These are phyloP conservation scores for Acyrthosiphon pisum DNA, from an alignment of 1,140 invertebrate genomes.

Conservation along the genomic window DNA sequence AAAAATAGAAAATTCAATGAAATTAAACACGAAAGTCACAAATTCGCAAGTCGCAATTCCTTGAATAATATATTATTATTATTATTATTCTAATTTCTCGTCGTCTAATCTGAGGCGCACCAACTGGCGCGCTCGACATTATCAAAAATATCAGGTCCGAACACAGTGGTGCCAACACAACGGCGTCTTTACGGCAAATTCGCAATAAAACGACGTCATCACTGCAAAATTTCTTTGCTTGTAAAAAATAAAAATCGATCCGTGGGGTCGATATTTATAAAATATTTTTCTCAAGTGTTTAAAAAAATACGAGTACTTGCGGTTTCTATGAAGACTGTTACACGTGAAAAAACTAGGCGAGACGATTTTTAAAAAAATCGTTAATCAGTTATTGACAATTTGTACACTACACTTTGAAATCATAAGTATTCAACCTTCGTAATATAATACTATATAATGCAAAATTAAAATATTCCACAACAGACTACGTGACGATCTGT, in stretches of 20 bases:
- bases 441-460: not conserved
- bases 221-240: slow-evolving; percentile 26
- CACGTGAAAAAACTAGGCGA: not conserved
- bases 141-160: not conserved
- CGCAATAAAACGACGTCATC: slow-evolving; percentile 40
- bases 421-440: not conserved
- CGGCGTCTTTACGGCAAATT: not conserved
- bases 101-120: not conserved
- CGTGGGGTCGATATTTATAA: slow-evolving; percentile 12
- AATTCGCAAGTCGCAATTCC: not conserved
- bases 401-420: not conserved
- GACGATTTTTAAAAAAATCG: not conserved
- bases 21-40: not conserved
- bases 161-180: slow-evolving; percentile 41
- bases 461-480: not conserved
- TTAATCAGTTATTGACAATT: not conserved
- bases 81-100: too few species aligned
- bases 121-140: not conserved
- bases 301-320: not conserved
- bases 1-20: not conserved
- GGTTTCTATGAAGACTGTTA: rapidly evolving
- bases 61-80: too few species aligned
- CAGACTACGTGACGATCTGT: not conserved
- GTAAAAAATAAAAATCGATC: slow-evolving; percentile 46
- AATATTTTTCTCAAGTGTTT: not conserved